Percentiles rank a stretch among this genome's conserved stretches.
These are phyloP conservation scores for Callocephalon fimbriatum DNA, from an alignment of 2,113 vertebrate genomes.

Conservation along the genomic window DNA sequence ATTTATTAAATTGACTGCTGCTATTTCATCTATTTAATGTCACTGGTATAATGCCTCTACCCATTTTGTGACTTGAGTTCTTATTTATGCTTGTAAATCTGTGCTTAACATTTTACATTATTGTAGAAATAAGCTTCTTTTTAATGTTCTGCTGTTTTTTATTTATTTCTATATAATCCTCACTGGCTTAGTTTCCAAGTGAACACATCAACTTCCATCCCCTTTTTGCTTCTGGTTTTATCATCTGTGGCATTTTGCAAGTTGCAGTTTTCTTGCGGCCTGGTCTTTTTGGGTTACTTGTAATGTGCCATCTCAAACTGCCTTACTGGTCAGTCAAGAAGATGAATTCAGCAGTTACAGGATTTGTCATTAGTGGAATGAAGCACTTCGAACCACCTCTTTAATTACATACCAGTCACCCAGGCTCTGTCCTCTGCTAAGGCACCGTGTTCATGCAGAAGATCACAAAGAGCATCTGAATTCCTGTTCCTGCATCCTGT, in stretches of 20 bases:
- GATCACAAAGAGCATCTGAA: neutral
- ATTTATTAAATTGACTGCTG: neutral
- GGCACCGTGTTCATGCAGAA: neutral
- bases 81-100: conserved; percentile 47
- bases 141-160: conserved; percentile 21
- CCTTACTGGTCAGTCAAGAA: neutral
- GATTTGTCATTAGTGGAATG: neutral
- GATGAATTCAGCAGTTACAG: neutral
- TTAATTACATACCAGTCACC: neutral
- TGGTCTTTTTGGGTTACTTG: neutral
- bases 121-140: conserved; percentile 60
- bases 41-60: neutral
- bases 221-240: neutral
- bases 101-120: conserved; percentile 50
- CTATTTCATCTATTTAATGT: conserved; percentile 29
- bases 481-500: neutral
- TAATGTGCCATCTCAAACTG: neutral
- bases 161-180: conserved; percentile 51
- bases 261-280: neutral
- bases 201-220: neutral
- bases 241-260: neutral
- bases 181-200: conserved; percentile 1
- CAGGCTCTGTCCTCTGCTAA: neutral
- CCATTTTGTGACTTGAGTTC: conserved; percentile 6
- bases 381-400: neutral